Evolutionary conservation across 2,797 vertebrate species (phyloP), one percentile per base, ranked within the genome.

Genomic region (Synanceia verrucosa): DNA sequence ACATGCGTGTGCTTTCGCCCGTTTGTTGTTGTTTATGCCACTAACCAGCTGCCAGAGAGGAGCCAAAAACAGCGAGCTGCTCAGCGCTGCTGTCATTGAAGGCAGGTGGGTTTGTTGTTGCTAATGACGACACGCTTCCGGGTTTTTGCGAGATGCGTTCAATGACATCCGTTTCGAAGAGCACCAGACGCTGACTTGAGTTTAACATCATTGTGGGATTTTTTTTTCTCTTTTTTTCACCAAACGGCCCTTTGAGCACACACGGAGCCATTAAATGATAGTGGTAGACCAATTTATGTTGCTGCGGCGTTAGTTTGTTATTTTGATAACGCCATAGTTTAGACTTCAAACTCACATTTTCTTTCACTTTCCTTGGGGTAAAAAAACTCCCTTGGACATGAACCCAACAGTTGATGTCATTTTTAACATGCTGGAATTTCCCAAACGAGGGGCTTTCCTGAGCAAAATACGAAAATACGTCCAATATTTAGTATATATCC

Each of bases 91-190:
- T 50, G 81, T 41, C 56, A 66, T 69, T 78, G 65, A 68, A 72
- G 51, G 63, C 67, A 79, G 84, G 71, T 84, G 80, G 73, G 76
- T 89, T 88, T 89, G 82, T 85, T 86, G 78, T 90, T 78, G 83
- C 72, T 76, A 63, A 75, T 83, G 82, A 87, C 86, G 83, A 78
- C 84, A 75, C 47, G 19, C 73, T 88, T 89, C 88, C 86, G 79
- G 79, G 56, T 75, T 79, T 58, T 43, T 18, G 1, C 1, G 18
- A 36, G 87, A 31, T 50, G 72, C 73, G 51, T 91, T 90, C 78
- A 84, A 0, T 24, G 0, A 1, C 29, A 0, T 31, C 12, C 21
- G 73, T 29, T 70, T 73, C n/a, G 0, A 6, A 3, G 6, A 8
- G 0, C 0, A 14, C 50, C 36, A 2, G 1, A 34, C 12, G 18